Base-by-base conservation (phyloP, 2,113 vertebrate species). In the Xiphophorus hellerii region DNA sequence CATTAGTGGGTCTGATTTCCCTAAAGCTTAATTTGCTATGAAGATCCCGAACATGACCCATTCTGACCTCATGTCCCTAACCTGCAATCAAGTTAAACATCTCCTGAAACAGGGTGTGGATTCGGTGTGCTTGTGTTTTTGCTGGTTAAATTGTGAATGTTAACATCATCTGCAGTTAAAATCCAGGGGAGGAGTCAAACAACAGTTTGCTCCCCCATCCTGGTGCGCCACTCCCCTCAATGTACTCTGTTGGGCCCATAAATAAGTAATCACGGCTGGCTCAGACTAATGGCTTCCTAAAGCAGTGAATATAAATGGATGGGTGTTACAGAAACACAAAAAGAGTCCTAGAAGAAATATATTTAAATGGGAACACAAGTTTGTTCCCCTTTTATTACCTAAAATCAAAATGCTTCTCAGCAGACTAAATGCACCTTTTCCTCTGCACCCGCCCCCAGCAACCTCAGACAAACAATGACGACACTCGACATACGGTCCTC, bases 191-290 rank as follows among this genome's bases (percentile, higher is more conserved):
- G 84, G 87, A 80, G 87, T 87, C 66, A 70, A 88, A 77, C 73
- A 75, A 42, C 60, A 33, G 67, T 86, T 78, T 76, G 69, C 69
- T 28, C 35, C 71, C 74, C 20, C 44, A 48, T 48, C 44, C 44
- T 20, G 58, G 62, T 69, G 3, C 71, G 82, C 76, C 77, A 73
- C 79, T 88, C 78, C 77, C 75, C 79, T 76, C 84, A 76, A 77
- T 89, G 80, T 76, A 83, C 85, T 83, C 84, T 92, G 84, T 70
- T 77, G 78, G 79, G 76, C 44, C 81, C 87, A 94, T 94, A 87
- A 94, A 95, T 94, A 93, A 92, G 71, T 93, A 90, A 94, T 93
- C 88, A 92, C 88, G 88, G 92, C 90, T 88, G 89, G 93, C 73
- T 90, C 71, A 81, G 78, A 80, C 91, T 94, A 94, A 94, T 94